Percentiles rank a stretch among this genome's conserved stretches.
These are phyloP conservation scores for Pseudochromis fuscus DNA, from an alignment of 2,797 vertebrate species.

Conservation along the genomic window DNA sequence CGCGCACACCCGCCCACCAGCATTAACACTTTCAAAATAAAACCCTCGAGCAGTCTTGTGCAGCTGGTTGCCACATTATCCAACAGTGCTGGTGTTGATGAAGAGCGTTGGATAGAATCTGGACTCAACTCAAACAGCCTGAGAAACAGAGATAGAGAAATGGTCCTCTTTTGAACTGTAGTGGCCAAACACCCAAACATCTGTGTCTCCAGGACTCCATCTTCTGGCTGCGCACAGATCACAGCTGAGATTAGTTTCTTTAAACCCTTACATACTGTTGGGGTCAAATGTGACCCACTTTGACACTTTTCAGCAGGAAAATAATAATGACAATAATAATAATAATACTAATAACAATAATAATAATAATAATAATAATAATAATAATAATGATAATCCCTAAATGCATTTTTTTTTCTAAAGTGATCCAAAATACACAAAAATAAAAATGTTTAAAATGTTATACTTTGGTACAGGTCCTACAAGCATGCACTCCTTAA, in stretches of 20 bases:
- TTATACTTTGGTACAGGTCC: too few relatives aligned
- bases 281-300: too few relatives aligned
- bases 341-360: too few relatives aligned
- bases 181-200: background rate
- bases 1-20: conserved; percentile 22
- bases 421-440: too few relatives aligned
- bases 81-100: rapidly evolving
- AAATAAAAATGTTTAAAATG: too few relatives aligned
- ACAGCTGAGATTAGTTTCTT: background rate
- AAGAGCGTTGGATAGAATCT: background rate
- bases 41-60: background rate
- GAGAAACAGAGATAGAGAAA: background rate
- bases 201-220: conserved; percentile 41
- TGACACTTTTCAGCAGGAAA: too few relatives aligned
- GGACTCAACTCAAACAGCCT: background rate
- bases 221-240: conserved; percentile 52
- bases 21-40: conserved; percentile 52
- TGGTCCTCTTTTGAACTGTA: background rate
- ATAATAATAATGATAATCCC: too few relatives aligned
- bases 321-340: too few relatives aligned
- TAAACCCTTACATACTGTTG: too few relatives aligned
- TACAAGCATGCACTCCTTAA: too few relatives aligned
- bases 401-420: too few relatives aligned
- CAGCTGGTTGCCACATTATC: background rate
- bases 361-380: too few relatives aligned